A percentile compares a stretch with the other conserved stretches of the same genome.
Evolutionary conservation across 2,113 vertebrate species (phyloP).

Genomic region (Lamprotornis superbus): DNA sequence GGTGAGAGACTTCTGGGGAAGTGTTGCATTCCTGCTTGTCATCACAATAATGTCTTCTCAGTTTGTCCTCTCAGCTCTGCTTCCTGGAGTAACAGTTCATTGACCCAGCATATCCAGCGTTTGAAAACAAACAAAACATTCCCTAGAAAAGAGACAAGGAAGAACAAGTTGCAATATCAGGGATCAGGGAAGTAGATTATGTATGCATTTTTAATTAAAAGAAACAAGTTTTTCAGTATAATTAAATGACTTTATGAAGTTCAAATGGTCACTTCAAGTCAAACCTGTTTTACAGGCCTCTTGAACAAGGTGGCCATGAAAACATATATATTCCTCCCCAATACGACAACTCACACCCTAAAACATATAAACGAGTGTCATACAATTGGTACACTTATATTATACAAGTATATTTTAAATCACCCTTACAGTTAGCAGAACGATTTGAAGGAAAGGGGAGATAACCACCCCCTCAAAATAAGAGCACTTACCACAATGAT

Average conservation of each 20-base stretch:
- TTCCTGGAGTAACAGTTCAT: constrained; percentile 18
- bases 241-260: constrained; percentile 28
- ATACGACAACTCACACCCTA: not conserved
- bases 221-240: constrained; percentile 43
- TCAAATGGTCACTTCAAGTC: constrained; percentile 56
- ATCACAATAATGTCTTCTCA: not conserved
- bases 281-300: constrained; percentile 43
- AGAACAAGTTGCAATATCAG: constrained; percentile 3
- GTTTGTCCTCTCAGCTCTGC: not conserved
- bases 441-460: not conserved
- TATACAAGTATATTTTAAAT: not conserved
- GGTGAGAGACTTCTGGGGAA: not conserved
- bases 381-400: not conserved
- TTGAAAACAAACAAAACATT: not conserved
- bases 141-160: constrained; percentile 37
- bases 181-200: not conserved
- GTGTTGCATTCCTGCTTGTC: not conserved
- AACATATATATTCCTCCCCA: not conserved
- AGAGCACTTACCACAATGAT: not conserved
- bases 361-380: not conserved
- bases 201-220: constrained; percentile 46
- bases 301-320: not conserved
- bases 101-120: not conserved
- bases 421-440: not conserved
- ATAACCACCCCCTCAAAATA: accelerated